A percentile compares a stretch with the other conserved stretches of the same genome.
These are phyloP conservation scores for Champsocephalus esox DNA, from an alignment of 2,797 vertebrate genomes.

Conservation along the genomic window DNA sequence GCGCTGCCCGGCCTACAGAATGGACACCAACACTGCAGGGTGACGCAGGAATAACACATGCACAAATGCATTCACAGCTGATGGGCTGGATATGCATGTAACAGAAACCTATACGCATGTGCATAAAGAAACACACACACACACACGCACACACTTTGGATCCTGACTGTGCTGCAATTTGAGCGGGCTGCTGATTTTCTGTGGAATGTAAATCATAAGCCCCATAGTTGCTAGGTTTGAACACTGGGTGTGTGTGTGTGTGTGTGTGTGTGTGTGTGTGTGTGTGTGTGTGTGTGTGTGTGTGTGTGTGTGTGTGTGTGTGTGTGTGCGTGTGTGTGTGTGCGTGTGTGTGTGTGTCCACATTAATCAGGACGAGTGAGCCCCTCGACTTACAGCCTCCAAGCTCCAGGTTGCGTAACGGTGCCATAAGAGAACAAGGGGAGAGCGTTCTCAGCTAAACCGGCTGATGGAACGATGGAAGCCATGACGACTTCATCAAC, in stretches of 20 bases:
- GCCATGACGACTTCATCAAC: constrained; percentile 35
- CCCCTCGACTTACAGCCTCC: constrained; percentile 19
- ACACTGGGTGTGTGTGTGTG: too few relatives aligned
- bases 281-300: not conserved
- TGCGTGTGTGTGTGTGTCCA: constrained; percentile 19
- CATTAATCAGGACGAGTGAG: constrained; percentile 49
- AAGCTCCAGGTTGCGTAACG: constrained; percentile 48
- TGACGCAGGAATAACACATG: constrained; percentile 3
- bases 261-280: too few relatives aligned
- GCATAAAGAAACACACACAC: constrained; percentile 17
- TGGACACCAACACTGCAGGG: constrained; percentile 36
- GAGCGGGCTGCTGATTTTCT: constrained; percentile 48
- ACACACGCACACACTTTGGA: constrained; percentile 27
- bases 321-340: constrained; percentile 14
- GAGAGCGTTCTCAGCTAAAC: constrained; percentile 3
- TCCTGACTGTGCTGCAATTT: constrained; percentile 48
- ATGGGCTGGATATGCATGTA: not conserved
- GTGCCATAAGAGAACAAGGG: constrained; percentile 30
- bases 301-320: constrained; percentile 12
- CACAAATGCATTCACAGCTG: constrained; percentile 20
- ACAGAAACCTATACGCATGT: not conserved
- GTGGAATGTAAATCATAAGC: constrained; percentile 73
- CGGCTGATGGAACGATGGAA: constrained; percentile 44
- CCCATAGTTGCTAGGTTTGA: constrained; percentile 38
- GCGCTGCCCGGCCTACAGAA: constrained; percentile 59